These are phyloP conservation scores for Camelus dromedarius DNA, from an alignment of 2,113 vertebrate genomes.

Conservation along the genomic window DNA sequence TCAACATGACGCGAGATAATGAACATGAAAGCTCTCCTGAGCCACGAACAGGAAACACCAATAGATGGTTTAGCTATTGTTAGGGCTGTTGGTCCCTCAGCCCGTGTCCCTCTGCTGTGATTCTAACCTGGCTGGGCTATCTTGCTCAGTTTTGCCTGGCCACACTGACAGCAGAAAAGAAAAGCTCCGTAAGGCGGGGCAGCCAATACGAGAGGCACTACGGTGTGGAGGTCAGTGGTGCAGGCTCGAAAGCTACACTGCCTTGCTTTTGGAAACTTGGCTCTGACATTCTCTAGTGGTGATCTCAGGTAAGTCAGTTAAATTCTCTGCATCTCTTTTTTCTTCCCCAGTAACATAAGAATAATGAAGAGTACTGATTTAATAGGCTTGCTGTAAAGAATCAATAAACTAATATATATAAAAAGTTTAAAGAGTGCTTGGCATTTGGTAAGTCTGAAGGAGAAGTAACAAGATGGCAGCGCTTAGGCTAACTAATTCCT, in stretches of 20 bases:
- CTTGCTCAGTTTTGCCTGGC: neutral
- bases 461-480: too few species aligned
- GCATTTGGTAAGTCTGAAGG: neutral
- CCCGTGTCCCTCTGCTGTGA: neutral
- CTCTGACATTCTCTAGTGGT: neutral
- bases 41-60: neutral
- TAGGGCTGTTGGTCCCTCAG: accelerated
- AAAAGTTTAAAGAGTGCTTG: neutral
- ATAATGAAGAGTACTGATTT: neutral
- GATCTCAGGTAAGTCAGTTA: neutral
- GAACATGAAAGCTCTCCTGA: accelerated
- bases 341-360: neutral
- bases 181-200: neutral
- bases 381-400: neutral
- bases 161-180: neutral
- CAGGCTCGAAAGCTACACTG: neutral
- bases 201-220: neutral
- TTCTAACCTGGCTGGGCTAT: neutral
- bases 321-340: neutral
- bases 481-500: too few species aligned
- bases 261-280: neutral
- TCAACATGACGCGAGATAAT: neutral
- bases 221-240: neutral
- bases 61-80: neutral
- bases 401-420: neutral